Evolutionary conservation across 2,797 vertebrate species (phyloP), one percentile per base, ranked within the genome.

Genomic region (Ficedula albicollis): DNA sequence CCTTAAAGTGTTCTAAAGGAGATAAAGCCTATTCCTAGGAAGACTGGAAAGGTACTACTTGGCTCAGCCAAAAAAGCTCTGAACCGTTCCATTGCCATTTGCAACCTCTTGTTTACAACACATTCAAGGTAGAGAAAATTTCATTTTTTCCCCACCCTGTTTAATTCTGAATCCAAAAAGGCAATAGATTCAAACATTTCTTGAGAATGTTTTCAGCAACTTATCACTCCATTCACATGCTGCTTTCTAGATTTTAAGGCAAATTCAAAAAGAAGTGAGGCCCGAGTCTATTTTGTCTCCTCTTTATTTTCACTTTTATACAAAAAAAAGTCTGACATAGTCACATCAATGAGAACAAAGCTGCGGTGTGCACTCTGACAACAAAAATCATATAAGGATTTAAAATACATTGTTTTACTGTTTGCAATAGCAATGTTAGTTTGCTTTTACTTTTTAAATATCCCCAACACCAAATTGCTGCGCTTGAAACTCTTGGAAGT

Each of bases 401-500:
- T 96, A 98, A 97, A 96, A 97, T 90, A 97, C 22, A 96, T 67
- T 92, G 90, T 30, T 97, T 97, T 95, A 90, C 73, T 93, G 80
- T 96, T 92, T 94, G 73, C 87, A 90, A 89, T 92, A 97, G 94
- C 91, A 93, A 48, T 77, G 67, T 84, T 38, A 34, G 72, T 84
- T 96, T 90, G 89, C 64, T 77, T 90, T 95, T 70, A 38, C 69
- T 51, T 36, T 90, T 97, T 98, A 99, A 98, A 98, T 98, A 73
- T 98, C 97, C 96, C 99, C 98, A 97, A 75, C 92, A 6, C 97
- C 96, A 63, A 98, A 97, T 36, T 98, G 98, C 98, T 99, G 99
- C 95, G 98, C 98, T 97, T 98, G 99, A 98, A 99, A 99, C 97
- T 99, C 99, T 97, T 99, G 99, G 91, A 99, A 99, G 95, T 99